Conservation (phyloP, 2,888 invertebrate species). For the Yponomeuta evonymella region DNA sequence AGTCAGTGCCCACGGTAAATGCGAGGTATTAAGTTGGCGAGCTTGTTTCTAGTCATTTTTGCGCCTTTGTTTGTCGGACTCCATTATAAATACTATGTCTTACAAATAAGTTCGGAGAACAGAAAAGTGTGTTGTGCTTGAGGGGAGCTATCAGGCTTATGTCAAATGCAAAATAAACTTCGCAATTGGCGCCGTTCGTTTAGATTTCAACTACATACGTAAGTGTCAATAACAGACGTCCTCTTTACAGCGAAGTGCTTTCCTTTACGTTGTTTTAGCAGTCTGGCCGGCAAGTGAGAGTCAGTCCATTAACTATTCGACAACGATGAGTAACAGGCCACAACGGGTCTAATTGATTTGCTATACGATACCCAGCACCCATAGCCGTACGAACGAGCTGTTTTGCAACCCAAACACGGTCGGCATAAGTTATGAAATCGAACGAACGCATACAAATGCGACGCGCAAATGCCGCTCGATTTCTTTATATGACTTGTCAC, state of each 20-base stretch:
- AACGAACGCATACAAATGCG: conserved; percentile 29
- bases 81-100: no score
- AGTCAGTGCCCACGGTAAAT: no score
- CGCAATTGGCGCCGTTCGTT: background rate
- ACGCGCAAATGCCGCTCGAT: conserved; percentile 30
- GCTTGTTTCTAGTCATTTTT: no score
- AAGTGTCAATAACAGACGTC: conserved; percentile 32
- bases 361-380: conserved; percentile 33
- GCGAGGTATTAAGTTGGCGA: no score
- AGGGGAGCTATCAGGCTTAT: no score
- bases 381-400: conserved; percentile 27
- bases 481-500: conserved; percentile 31
- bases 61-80: no score
- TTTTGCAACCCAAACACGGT: conserved; percentile 37
- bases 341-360: conserved; percentile 36
- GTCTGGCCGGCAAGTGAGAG: conserved; percentile 7
- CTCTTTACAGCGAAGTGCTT: conserved; percentile 38
- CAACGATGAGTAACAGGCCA: conserved; percentile 13
- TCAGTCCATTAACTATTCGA: conserved; percentile 34
- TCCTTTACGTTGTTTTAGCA: background rate
- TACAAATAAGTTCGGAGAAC: no score
- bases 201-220: background rate
- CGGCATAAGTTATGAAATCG: conserved; percentile 44
- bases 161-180: background rate
- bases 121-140: no score